These are phyloP conservation scores for Nannobrachium achirus DNA, from an alignment of 2,113 vertebrate species.

Conservation along the genomic window DNA sequence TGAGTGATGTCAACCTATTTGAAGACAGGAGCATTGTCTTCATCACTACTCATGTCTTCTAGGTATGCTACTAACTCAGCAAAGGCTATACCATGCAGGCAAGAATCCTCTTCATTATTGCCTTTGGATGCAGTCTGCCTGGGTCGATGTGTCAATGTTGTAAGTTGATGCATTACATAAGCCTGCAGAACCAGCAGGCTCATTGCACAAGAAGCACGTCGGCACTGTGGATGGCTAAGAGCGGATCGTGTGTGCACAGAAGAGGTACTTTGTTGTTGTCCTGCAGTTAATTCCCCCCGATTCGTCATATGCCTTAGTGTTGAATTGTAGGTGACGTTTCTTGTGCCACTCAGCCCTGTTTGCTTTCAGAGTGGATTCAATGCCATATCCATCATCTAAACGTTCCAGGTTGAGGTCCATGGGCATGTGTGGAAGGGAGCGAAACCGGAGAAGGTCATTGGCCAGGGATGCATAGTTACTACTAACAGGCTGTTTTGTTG, in stretches of 20 bases:
- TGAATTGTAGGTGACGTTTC: too few species aligned
- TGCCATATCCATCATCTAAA: conserved; percentile 1
- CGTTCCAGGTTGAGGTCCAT: not conserved
- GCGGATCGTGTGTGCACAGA: conserved; percentile 1
- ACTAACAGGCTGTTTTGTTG: too few species aligned
- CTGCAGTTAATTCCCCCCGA: not conserved
- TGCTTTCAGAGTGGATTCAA: too few species aligned
- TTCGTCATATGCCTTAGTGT: too few species aligned
- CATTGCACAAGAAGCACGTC: conserved; percentile 9
- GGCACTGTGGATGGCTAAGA: conserved; percentile 1
- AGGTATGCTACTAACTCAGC: not conserved
- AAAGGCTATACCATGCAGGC: conserved; percentile 1
- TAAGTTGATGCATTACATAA: not conserved
- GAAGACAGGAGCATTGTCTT: too few species aligned
- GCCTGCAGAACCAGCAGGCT: conserved; percentile 3
- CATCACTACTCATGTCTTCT: not conserved
- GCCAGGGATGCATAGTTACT: conserved; percentile 7
- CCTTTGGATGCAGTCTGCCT: not conserved
- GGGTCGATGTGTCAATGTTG: too few species aligned
- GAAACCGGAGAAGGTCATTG: not conserved
- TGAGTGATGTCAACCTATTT: not conserved
- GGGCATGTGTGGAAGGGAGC: conserved; percentile 2
- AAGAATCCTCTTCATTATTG: not conserved
- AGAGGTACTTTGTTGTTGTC: conserved; percentile 5
- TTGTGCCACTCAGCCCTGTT: too few species aligned